Base-by-base conservation (phyloP, 2,888 invertebrate genomes). In the Cheilosia scutellata region DNA sequence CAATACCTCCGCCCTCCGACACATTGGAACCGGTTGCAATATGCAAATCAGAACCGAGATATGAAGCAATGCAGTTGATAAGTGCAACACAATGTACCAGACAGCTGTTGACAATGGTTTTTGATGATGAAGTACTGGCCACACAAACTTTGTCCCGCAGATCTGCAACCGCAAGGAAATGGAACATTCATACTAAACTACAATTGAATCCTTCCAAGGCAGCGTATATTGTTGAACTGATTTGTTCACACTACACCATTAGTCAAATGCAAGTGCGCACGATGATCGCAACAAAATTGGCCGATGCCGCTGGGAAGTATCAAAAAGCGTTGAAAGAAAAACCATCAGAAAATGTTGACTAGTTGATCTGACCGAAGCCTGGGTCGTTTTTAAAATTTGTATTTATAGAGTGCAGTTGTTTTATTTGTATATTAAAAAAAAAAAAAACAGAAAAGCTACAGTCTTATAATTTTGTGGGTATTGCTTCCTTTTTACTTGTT, bases 191-290 rank as follows among this genome's bases (percentile, higher is more conserved):
- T 20, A 7, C 5, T 0, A 57, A 47, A 31, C 25, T 49, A 3
- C 29, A 66, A 13, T 58, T 57, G 20, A 47, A 49, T n/a, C 5
- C 5, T 13, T n/a, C 20, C 7, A 58, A 20, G 31, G 13, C 29
- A 2, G 31, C 57, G 4, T 49, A 76, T 13, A 31, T 66, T 7
- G 57, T 66, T 42, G 7, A 25, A 29, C 20, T 31, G 1, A 51
- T 66, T 47, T 51, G 66, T 5, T 66, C 58, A 4, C 66, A 60
- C 20, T 76, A 51, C 51, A 33, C 25, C 9, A n/a, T 60, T 2
- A 51, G 13, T 0, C 40, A 40, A 51, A 16, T 5, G 5, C 4
- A 11, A n/a, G 66, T 58, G 0, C 49, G 65, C 1, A 33, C 11
- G 9, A 29, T 65, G 16, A 65, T 65, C 20, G 63, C 25, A n/a